phyloP scores from a whole-genome alignment of 2,888 invertebrate species.

The Andrena marginata region DNA sequence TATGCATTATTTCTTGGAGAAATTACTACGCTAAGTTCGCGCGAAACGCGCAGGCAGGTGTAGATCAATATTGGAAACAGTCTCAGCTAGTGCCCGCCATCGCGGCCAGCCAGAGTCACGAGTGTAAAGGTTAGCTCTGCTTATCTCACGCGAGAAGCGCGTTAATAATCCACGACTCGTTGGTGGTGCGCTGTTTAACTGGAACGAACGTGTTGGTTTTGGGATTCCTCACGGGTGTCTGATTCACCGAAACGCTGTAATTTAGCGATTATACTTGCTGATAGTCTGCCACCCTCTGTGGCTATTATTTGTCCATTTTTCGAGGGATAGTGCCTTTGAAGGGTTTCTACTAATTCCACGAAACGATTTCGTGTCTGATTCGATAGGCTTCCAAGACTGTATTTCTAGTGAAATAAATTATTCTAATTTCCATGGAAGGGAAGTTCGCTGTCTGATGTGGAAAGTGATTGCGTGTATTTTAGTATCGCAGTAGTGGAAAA shows the following conservation, averaged over 20 bases:
- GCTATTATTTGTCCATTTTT: slow-evolving; percentile 25
- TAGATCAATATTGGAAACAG: slow-evolving; percentile 54
- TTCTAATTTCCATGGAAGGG: neutral
- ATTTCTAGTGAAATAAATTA: neutral
- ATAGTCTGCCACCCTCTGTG: neutral
- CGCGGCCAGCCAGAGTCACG: slow-evolving; percentile 39
- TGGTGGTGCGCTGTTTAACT: slow-evolving; percentile 36
- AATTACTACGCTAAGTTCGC: neutral
- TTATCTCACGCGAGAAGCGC: slow-evolving; percentile 64
- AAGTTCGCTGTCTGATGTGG: neutral
- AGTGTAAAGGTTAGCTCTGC: slow-evolving; percentile 54
- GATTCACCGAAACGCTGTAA: slow-evolving; percentile 37
- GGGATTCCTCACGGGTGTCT: slow-evolving; percentile 22
- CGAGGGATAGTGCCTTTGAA: neutral
- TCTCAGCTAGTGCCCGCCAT: slow-evolving; percentile 19
- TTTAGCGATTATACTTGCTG: slow-evolving; percentile 41
- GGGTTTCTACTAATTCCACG: neutral
- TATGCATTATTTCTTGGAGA: neutral
- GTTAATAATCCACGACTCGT: slow-evolving; percentile 57
- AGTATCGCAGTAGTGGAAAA: neutral
- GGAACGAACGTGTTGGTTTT: slow-evolving; percentile 37
- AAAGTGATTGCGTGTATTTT: neutral
- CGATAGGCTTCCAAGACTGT: neutral
- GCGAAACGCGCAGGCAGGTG: slow-evolving; percentile 1
- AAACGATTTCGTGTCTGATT: slow-evolving; percentile 4